These are phyloP conservation scores for Diuraphis noxia DNA, from an alignment of 1,140 invertebrate genomes.

Conservation along the genomic window DNA sequence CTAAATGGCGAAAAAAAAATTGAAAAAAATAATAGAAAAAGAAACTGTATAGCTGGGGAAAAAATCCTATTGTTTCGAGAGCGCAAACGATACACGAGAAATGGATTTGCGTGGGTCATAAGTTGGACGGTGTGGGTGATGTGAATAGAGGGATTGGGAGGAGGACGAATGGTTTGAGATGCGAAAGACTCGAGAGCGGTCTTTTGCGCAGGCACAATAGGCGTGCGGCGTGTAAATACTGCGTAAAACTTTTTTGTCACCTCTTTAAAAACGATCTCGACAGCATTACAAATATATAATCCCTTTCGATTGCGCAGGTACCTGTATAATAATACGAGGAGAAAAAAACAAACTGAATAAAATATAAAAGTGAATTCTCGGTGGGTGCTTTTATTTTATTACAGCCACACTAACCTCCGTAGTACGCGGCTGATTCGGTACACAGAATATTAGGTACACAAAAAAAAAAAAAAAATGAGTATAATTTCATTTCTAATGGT, in stretches of 20 bases:
- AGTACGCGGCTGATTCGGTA: background rate
- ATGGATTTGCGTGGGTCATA: background rate
- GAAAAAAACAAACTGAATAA: background rate
- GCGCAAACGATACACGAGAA: background rate
- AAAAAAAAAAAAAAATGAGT: background rate
- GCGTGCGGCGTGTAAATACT: background rate
- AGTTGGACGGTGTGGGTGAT: background rate
- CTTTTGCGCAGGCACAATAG: background rate
- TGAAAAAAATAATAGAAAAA: background rate
- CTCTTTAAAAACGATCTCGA: background rate
- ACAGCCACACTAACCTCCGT: background rate
- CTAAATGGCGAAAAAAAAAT: background rate
- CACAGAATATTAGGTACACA: too few species aligned
- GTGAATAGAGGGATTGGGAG: too few species aligned
- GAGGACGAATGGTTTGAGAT: background rate
- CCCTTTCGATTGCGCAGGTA: background rate
- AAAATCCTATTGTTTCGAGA: background rate
- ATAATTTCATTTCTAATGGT: background rate
- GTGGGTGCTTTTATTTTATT: background rate
- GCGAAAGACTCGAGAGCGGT: background rate
- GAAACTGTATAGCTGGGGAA: background rate
- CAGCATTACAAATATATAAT: slow-evolving; percentile 1
- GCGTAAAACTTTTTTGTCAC: background rate
- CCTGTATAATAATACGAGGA: background rate
- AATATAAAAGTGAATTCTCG: background rate